Percentiles rank a stretch among this genome's conserved stretches.
Evolutionary conservation across 2,113 vertebrate species (phyloP).

Genomic region (Cheirogaleus medius): DNA sequence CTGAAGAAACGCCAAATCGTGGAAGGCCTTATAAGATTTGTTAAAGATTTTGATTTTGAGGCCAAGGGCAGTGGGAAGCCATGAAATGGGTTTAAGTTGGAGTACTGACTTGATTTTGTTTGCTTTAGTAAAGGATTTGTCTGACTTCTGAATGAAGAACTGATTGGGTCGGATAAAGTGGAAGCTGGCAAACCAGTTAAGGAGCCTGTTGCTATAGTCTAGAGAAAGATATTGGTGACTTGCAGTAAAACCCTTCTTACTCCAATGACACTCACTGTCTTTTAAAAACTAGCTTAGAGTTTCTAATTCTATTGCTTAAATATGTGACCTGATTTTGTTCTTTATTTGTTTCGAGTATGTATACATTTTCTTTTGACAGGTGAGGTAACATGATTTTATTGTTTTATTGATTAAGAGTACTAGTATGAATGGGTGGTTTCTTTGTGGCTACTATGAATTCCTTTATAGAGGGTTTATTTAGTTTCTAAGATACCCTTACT

Average conservation of each 20-base stretch:
- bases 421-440: background rate
- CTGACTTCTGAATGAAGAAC: conserved; percentile 17
- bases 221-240: background rate
- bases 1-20: background rate
- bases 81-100: background rate
- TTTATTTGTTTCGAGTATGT: conserved; percentile 7
- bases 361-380: background rate
- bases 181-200: conserved; percentile 16
- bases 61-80: background rate
- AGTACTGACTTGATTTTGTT: conserved; percentile 27
- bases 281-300: background rate
- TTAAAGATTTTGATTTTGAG: conserved; percentile 26
- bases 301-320: conserved; percentile 25
- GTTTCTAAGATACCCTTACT: background rate
- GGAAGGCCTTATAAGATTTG: background rate
- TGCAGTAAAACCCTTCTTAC: background rate
- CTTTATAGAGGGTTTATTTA: background rate
- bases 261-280: background rate
- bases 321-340: background rate
- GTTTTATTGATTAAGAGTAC: conserved; percentile 5
- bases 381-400: conserved; percentile 6
- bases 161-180: background rate
- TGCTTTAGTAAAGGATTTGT: background rate
- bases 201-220: background rate
- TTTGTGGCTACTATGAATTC: background rate